Conservation (phyloP, 2,888 invertebrate genomes). For the Agelastica alni region DNA sequence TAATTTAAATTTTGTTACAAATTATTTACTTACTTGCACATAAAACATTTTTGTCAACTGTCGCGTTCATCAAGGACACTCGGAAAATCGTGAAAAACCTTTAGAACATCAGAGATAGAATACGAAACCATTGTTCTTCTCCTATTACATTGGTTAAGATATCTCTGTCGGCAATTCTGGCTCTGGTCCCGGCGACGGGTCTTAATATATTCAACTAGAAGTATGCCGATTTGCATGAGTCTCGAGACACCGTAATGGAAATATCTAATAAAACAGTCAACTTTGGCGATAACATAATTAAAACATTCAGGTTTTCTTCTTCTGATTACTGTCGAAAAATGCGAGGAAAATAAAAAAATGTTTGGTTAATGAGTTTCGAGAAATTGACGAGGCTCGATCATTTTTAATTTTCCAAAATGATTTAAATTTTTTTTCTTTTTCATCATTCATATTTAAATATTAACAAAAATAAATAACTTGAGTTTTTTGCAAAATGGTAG, state of each 20-base stretch:
- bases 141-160: constrained; percentile 17
- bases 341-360: constrained; percentile 11
- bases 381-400: constrained; percentile 10
- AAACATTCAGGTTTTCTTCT: constrained; percentile 23
- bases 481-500: no score
- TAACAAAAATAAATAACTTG: no score
- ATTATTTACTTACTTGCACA: no score
- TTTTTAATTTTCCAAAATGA: constrained; percentile 7
- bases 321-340: constrained; percentile 14
- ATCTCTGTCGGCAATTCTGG: constrained; percentile 17
- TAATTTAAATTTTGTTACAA: no score
- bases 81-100: constrained; percentile 3
- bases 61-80: not conserved
- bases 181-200: constrained; percentile 5
- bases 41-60: not conserved
- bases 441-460: no score
- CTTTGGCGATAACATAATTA: constrained; percentile 28
- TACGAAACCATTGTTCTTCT: constrained; percentile 18
- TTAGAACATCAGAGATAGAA: constrained; percentile 15
- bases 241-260: constrained; percentile 27
- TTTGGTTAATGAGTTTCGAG: constrained; percentile 17
- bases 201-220: constrained; percentile 29
- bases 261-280: constrained; percentile 30
- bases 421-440: no score
- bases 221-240: constrained; percentile 30